A percentile compares a stretch with the other conserved stretches of the same genome.
These are phyloP conservation scores for Paguma larvata DNA, from an alignment of 2,797 vertebrate genomes.

Conservation along the genomic window DNA sequence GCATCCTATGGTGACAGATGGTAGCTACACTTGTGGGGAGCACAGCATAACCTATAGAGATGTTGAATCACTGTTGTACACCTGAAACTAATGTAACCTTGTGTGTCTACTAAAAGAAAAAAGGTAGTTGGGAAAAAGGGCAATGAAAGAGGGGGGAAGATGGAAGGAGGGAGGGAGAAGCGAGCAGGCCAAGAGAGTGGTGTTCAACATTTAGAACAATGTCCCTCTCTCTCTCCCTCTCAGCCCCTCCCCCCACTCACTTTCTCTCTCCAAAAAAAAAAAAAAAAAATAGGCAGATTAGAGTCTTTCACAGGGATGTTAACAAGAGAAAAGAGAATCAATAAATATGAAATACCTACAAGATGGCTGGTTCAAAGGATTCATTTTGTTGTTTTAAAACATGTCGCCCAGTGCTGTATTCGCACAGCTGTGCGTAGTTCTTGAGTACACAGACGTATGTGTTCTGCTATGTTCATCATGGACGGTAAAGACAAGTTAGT, in stretches of 20 bases:
- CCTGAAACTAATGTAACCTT: background rate
- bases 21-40: background rate
- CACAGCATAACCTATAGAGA: background rate
- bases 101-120: background rate
- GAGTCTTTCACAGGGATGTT: background rate
- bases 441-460: background rate
- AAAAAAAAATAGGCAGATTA: too few relatives aligned
- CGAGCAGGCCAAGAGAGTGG: background rate
- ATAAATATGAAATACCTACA: background rate
- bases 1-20: background rate
- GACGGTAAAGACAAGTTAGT: background rate
- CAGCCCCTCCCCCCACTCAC: too few relatives aligned
- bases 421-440: background rate
- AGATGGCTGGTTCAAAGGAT: background rate
- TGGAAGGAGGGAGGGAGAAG: too few relatives aligned
- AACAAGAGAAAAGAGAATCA: background rate
- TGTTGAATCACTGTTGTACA: background rate
- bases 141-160: accelerated
- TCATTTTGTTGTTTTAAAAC: background rate
- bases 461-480: background rate
- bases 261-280: too few relatives aligned
- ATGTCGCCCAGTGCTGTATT: too few relatives aligned
- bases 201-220: background rate
- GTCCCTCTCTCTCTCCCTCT: too few relatives aligned
- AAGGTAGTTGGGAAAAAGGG: conserved; percentile 72